Conservation (phyloP, 1,140 invertebrate species). For the Bicyclus anynana region DNA sequence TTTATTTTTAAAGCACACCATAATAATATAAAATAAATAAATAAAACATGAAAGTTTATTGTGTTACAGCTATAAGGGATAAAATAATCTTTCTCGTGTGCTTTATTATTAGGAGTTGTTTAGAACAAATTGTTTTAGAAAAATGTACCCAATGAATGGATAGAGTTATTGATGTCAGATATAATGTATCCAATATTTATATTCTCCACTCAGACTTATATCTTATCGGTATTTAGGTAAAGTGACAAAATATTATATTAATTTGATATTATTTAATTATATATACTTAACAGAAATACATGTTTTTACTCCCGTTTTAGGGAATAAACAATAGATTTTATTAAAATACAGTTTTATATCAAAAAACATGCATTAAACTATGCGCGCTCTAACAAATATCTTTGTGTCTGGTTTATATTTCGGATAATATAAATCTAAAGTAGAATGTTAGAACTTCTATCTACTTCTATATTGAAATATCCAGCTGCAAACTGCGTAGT, state of each 20-base stretch:
- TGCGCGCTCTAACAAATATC: background rate
- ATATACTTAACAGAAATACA: background rate
- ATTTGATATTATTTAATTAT: conserved; percentile 3
- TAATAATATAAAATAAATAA: conserved; percentile 31
- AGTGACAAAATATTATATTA: conserved; percentile 9
- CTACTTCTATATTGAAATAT: background rate
- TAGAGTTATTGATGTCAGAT: conserved; percentile 40
- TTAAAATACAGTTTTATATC: background rate
- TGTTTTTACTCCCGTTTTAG: background rate
- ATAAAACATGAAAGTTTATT: conserved; percentile 16
- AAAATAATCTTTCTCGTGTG: conserved; percentile 26
- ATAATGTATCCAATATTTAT: conserved; percentile 25
- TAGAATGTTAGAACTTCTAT: background rate
- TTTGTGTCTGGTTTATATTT: background rate
- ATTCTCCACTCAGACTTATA: conserved; percentile 11
- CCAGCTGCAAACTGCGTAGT: background rate
- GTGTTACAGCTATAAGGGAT: conserved; percentile 5
- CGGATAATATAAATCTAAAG: background rate
- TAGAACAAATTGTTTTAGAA: conserved; percentile 36
- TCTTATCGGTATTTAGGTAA: conserved; percentile 10
- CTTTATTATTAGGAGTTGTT: conserved; percentile 34
- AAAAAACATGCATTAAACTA: background rate
- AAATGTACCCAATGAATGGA: conserved; percentile 41
- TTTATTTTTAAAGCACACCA: conserved; percentile 38
- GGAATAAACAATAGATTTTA: background rate